A percentile compares a stretch with the other conserved stretches of the same genome.
phyloP scores from a whole-genome alignment of 2,113 vertebrate species.

The Xenopus tropicalis region UCB_Xtro_10.0 CM004443.2:142805501-142806000 shows the following conservation, averaged over 20 bases:
- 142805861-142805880: not conserved
- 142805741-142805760: constrained; percentile 2
- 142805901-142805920: not conserved
- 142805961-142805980: constrained; percentile 14
- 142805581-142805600: no score
- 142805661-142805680: no score
- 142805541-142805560: no score
- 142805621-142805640: no score
- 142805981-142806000: not conserved
- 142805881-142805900: not conserved
- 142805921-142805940: not conserved
- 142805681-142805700: no score
- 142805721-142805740: constrained; percentile 11
- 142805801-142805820: not conserved
- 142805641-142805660: no score
- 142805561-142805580: no score
- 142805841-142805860: not conserved
- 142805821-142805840: constrained; percentile 19
- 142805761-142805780: not conserved
- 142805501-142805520: no score
- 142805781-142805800: constrained; percentile 1
- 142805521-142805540: no score
- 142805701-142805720: no score
- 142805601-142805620: no score
- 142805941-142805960: not conserved